These are phyloP conservation scores for Acronicta aceris DNA, from an alignment of 2,888 invertebrate genomes.

Conservation along the genomic window DNA sequence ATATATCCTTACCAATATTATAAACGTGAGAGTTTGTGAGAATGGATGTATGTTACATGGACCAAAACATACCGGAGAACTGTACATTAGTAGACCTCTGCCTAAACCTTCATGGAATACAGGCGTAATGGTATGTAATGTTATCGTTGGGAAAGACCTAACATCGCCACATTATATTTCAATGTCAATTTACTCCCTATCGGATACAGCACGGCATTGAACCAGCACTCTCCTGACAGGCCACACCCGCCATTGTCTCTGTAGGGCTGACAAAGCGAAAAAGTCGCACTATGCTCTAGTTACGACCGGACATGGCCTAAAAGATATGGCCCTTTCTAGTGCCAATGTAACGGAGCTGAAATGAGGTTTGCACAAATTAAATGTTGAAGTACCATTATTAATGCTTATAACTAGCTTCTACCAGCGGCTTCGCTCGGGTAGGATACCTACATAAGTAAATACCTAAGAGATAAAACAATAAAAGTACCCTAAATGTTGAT, in stretches of 20 bases:
- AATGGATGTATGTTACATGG: no score
- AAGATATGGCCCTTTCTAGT: slow-evolving; percentile 47
- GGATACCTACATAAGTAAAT: no score
- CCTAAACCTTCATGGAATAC: no score
- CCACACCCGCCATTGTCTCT: slow-evolving; percentile 79
- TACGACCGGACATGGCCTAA: slow-evolving; percentile 27
- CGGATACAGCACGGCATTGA: slow-evolving; percentile 72
- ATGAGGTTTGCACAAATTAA: slow-evolving; percentile 16
- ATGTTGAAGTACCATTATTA: neutral
- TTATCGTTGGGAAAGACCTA: slow-evolving; percentile 40
- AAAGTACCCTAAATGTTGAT: no score
- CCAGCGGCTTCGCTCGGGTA: neutral
- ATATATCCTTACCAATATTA: no score
- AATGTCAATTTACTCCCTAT: slow-evolving; percentile 79
- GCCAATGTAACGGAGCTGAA: slow-evolving; percentile 26
- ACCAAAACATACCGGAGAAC: no score
- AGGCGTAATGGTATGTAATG: slow-evolving; percentile 2
- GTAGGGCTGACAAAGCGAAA: slow-evolving; percentile 45
- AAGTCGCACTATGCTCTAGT: slow-evolving; percentile 30
- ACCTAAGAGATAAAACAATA: no score
- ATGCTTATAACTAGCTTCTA: slow-evolving; percentile 5
- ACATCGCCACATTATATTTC: slow-evolving; percentile 65
- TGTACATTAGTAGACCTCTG: no score
- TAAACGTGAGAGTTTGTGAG: no score
- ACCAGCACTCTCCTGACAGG: slow-evolving; percentile 65